A percentile compares a stretch with the other conserved stretches of the same genome.
Evolutionary conservation across 2,888 invertebrate genomes (phyloP).

Genomic region (Hoplodrina ambigua): DNA sequence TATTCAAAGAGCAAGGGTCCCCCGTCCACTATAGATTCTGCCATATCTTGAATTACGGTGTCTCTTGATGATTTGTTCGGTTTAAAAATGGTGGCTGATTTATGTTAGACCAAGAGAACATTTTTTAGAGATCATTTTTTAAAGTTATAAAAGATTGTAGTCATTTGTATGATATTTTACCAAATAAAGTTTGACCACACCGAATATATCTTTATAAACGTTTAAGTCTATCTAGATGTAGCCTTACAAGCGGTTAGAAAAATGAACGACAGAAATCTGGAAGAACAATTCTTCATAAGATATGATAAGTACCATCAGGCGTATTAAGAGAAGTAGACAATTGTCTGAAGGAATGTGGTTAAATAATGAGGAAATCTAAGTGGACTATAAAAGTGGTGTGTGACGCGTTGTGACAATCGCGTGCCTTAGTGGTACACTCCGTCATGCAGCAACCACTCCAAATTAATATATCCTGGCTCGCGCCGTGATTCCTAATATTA

Average conservation of each 20-base stretch:
- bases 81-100: slow-evolving; percentile 38
- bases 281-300: slow-evolving; percentile 27
- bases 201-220: not conserved
- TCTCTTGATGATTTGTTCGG: slow-evolving; percentile 42
- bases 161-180: slow-evolving; percentile 8
- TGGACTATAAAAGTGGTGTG: slow-evolving; percentile 58
- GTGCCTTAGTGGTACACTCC: slow-evolving; percentile 76
- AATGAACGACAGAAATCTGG: slow-evolving; percentile 26
- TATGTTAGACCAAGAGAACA: slow-evolving; percentile 14
- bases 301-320: slow-evolving; percentile 36
- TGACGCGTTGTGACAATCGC: slow-evolving; percentile 64
- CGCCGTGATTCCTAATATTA: slow-evolving; percentile 91
- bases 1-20: slow-evolving; percentile 81
- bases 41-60: slow-evolving; percentile 69
- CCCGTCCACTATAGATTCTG: slow-evolving; percentile 73
- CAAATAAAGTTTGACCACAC: slow-evolving; percentile 3
- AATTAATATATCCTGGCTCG: slow-evolving; percentile 91
- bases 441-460: slow-evolving; percentile 86
- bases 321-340: slow-evolving; percentile 50
- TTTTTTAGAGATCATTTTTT: slow-evolving; percentile 24
- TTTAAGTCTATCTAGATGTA: not conserved
- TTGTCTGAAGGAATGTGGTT: slow-evolving; percentile 59
- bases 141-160: slow-evolving; percentile 23
- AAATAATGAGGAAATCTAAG: slow-evolving; percentile 63
- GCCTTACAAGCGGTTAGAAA: not conserved